Evolutionary conservation across 1,140 invertebrate species (phyloP), one percentile per base, ranked within the genome.

Genomic region (Drosophila guanche): DNA sequence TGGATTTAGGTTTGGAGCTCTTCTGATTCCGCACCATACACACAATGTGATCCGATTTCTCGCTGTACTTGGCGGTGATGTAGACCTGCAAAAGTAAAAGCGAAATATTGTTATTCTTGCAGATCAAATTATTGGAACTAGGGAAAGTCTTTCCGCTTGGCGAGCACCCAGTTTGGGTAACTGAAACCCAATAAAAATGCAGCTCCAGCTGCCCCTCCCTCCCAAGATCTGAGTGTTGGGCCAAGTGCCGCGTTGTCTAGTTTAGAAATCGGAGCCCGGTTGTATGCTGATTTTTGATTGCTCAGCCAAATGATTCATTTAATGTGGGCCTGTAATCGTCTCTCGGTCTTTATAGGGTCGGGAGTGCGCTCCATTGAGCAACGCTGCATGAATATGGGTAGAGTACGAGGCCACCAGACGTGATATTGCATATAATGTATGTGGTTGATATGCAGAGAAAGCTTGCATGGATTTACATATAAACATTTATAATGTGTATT

Each of bases 1-100:
- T 59, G 27, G 12, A 23, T 27, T 67, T 59, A 23, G 12, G 20
- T 27, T 67, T 40, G 37, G 25, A 40, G 1, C 1, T 0, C 29
- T 85, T 91, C 40, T 91, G 90, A 2, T 0, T 0, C 7, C 55
- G 71, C 5, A 91, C 89, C 79, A 90, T 67, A 71, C 69, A 79
- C 41, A 53, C 75, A 43, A 91, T 91, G 41, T 91, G 90, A 3
- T 58, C 76, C 4, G 90, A 69, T 20, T 90, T 90, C 4, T 56
- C 48, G 52, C 61, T 90, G 40, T 52, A 73, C 37, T 73, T 78
- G 7, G 83, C 90, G 10, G 50, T 61, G 22, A 91, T 73, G 48
- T 69, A 50, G 20, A 70, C 29, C 84, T 90, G 55, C 6, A n/a
- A 45, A 6, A 0, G 16, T 1, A 20, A 20, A 20, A 20, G 16